Evolutionary conservation across 2,888 invertebrate genomes (phyloP).

Genomic region (Prenolepis imparis): DNA sequence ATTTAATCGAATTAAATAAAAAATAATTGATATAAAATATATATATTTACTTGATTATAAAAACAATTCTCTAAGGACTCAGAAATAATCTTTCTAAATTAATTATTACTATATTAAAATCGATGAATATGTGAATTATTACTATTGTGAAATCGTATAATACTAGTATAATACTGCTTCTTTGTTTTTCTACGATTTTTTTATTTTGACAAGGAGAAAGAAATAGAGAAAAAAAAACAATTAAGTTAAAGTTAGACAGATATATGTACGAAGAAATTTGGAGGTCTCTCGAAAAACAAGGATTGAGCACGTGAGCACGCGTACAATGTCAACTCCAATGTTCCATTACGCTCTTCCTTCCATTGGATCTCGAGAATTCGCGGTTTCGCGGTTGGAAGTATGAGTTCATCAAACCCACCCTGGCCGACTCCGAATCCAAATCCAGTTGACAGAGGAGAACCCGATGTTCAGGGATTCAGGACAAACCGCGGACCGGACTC

Average conservation of each 20-base stretch:
- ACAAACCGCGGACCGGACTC: slow-evolving; percentile 40
- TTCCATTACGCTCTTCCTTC: slow-evolving; percentile 12
- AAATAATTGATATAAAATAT: not conserved
- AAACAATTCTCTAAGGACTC: not conserved
- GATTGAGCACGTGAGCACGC: not conserved
- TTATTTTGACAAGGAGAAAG: too few relatives aligned
- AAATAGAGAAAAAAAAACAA: not conserved
- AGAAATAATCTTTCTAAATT: not conserved
- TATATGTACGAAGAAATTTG: not conserved
- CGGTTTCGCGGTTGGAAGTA: slow-evolving; percentile 35
- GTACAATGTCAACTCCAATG: not conserved
- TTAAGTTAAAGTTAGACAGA: not conserved
- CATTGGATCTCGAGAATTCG: slow-evolving; percentile 19
- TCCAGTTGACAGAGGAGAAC: slow-evolving; percentile 32
- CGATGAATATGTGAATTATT: not conserved
- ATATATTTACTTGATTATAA: not conserved
- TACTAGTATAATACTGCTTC: not conserved
- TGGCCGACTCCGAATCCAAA: slow-evolving; percentile 45
- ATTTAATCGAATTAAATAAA: not conserved
- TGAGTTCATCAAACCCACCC: slow-evolving; percentile 19
- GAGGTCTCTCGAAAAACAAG: not conserved
- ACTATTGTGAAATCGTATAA: not conserved
- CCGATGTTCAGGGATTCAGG: slow-evolving; percentile 45
- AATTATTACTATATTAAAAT: not conserved
- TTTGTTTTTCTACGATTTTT: not conserved